A percentile compares a stretch with the other conserved stretches of the same genome.
Evolutionary conservation across 2,113 vertebrate species (phyloP).

Genomic region (Agapornis roseicollis): DNA sequence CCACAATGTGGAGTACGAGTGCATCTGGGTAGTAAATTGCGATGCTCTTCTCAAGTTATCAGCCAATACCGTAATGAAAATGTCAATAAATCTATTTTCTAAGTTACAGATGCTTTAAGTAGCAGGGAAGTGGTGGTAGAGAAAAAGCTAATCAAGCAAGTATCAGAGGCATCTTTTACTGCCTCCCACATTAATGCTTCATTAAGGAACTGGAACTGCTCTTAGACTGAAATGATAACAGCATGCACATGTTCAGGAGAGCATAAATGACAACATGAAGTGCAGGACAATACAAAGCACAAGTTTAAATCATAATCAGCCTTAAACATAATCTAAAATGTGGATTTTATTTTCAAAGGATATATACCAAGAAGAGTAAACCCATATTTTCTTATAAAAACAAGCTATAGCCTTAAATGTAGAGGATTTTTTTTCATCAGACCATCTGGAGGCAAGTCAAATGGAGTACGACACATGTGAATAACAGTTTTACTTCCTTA

Average conservation of each 20-base stretch:
- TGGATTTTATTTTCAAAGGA: background rate
- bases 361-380: background rate
- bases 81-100: background rate
- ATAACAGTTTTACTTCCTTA: background rate
- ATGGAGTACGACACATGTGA: background rate
- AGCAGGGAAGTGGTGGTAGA: background rate
- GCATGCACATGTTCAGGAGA: background rate
- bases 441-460: background rate
- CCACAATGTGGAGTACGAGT: background rate
- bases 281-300: background rate
- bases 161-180: background rate
- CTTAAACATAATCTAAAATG: background rate
- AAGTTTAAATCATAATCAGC: background rate
- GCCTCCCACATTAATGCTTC: background rate
- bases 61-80: conserved; percentile 1
- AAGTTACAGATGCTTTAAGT: background rate
- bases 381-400: background rate
- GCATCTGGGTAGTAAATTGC: background rate
- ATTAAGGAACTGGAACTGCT: background rate
- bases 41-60: background rate
- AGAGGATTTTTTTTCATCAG: background rate
- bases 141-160: conserved; percentile 6
- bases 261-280: background rate
- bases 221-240: background rate
- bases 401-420: background rate